Evolutionary conservation across 1,140 invertebrate species (phyloP).

Genomic region (Cylas formicarius): DNA sequence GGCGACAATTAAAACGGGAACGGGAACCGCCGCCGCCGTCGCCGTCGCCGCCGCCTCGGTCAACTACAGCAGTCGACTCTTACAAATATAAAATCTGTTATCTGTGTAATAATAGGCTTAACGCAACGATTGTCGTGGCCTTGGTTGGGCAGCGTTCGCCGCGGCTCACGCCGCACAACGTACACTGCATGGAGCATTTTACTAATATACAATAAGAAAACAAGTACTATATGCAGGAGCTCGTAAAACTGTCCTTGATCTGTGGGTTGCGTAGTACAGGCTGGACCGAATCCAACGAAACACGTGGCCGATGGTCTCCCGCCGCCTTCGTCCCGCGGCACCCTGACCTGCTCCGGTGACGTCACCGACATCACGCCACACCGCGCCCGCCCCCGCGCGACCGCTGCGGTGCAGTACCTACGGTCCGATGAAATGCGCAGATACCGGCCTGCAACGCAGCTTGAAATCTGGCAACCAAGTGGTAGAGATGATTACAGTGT

Average conservation of each 20-base stretch:
- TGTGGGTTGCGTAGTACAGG: constrained; percentile 43
- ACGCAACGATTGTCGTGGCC: constrained; percentile 23
- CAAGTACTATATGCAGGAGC: constrained; percentile 41
- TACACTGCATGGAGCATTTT: constrained; percentile 24
- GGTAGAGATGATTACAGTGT: constrained; percentile 24
- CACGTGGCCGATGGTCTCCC: constrained; percentile 36
- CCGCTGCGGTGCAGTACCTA: constrained; percentile 23
- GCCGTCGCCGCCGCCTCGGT: no score
- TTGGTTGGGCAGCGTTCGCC: constrained; percentile 17
- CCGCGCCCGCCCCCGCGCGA: constrained; percentile 25
- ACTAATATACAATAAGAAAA: constrained; percentile 36
- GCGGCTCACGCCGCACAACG: constrained; percentile 21
- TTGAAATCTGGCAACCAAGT: constrained; percentile 28
- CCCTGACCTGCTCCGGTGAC: constrained; percentile 24
- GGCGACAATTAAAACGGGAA: no score
- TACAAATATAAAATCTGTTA: constrained; percentile 21
- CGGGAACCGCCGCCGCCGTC: no score
- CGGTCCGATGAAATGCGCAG: constrained; percentile 36
- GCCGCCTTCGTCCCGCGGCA: constrained; percentile 14
- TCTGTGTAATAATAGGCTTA: constrained; percentile 21
- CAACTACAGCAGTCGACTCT: no score
- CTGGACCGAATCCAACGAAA: constrained; percentile 35
- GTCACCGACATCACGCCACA: constrained; percentile 36
- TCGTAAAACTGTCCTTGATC: constrained; percentile 45
- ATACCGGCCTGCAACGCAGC: constrained; percentile 26